These are phyloP conservation scores for Gulo gulo DNA, from an alignment of 2,113 vertebrate species.

Conservation along the genomic window DNA sequence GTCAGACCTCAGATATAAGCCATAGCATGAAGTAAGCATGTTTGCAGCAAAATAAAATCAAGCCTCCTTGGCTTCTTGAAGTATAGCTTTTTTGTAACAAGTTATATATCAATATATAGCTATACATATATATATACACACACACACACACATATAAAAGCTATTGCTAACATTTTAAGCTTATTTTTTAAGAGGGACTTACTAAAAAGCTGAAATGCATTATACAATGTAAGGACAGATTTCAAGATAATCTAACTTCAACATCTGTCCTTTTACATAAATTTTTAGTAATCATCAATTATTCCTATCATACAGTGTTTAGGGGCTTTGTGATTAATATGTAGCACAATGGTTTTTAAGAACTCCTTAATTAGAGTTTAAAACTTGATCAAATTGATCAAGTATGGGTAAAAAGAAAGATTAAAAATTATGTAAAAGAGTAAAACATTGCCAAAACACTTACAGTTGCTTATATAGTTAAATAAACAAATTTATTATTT, in stretches of 20 bases:
- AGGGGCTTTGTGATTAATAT: not conserved
- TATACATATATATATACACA: not conserved
- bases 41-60: not conserved
- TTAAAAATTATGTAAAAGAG: not conserved
- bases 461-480: not conserved
- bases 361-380: not conserved
- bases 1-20: not conserved
- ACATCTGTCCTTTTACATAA: not conserved
- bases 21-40: not conserved
- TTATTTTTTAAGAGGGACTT: not conserved
- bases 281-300: not conserved
- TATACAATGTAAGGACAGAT: not conserved
- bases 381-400: not conserved
- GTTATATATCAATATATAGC: not conserved
- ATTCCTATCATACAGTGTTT: not conserved
- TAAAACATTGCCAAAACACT: not conserved
- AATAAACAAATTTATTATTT: not conserved
- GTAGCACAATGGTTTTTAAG: not conserved
- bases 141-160: not conserved
- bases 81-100: not conserved
- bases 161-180: not conserved
- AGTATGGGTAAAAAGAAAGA: not conserved
- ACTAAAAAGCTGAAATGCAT: slow-evolving; percentile 14
- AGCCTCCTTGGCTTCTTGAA: not conserved
- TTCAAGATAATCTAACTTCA: not conserved